phyloP scores from a whole-genome alignment of 2,797 vertebrate genomes.

The Onychomys leucogaster region DNA sequence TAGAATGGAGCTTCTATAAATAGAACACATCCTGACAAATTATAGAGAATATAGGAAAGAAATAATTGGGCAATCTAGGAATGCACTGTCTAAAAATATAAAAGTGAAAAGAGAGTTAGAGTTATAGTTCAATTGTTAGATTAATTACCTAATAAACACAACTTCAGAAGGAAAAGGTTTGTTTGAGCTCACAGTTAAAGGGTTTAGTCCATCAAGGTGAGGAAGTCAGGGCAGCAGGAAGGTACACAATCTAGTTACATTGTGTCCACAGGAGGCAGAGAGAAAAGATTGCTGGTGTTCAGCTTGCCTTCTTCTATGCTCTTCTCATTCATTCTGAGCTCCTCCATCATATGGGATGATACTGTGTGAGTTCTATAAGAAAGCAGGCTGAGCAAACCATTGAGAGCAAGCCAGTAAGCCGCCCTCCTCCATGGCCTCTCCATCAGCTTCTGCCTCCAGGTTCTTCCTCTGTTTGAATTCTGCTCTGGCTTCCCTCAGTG shows the following conservation, averaged over 20 bases:
- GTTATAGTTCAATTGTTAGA: not conserved
- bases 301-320: not conserved
- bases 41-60: not conserved
- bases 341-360: no score
- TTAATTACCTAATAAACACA: not conserved
- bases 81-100: not conserved
- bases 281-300: not conserved
- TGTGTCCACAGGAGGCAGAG: not conserved
- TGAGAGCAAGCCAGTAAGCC: not conserved
- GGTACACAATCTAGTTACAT: not conserved
- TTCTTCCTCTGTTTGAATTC: not conserved
- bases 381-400: not conserved
- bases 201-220: not conserved
- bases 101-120: not conserved
- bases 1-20: not conserved
- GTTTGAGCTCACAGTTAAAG: not conserved
- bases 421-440: not conserved
- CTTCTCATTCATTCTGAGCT: not conserved
- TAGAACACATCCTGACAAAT: not conserved
- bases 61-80: not conserved
- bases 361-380: not conserved
- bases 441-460: not conserved
- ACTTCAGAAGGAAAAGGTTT: not conserved
- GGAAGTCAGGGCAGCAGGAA: not conserved
- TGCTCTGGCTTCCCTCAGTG: not conserved